These are phyloP conservation scores for Cabera pusaria DNA, from an alignment of 2,888 invertebrate genomes.

Conservation along the genomic window DNA sequence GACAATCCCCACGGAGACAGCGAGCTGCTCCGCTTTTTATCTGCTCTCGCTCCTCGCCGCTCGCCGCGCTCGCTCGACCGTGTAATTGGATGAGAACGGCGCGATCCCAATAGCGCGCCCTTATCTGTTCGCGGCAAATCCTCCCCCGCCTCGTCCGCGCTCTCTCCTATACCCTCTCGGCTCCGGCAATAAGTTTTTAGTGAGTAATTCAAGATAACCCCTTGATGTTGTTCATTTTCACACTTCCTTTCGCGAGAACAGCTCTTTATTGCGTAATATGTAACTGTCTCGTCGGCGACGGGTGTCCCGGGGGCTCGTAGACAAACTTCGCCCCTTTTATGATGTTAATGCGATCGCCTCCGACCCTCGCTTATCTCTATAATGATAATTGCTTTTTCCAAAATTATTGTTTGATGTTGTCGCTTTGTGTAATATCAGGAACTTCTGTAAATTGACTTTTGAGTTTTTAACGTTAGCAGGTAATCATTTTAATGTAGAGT, in stretches of 20 bases:
- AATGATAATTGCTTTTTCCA: conserved; percentile 82
- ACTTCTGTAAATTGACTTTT: conserved; percentile 58
- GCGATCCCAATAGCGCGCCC: conserved; percentile 82
- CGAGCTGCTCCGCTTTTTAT: conserved; percentile 74
- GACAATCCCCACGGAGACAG: conserved; percentile 80
- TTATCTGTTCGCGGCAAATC: conserved; percentile 82
- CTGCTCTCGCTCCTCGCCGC: conserved; percentile 69
- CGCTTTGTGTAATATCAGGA: conserved; percentile 58
- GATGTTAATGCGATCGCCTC: conserved; percentile 80
- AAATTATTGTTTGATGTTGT: conserved; percentile 83
- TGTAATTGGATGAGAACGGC: conserved; percentile 83
- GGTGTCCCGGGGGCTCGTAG: conserved; percentile 72
- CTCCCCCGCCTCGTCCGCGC: conserved; percentile 51
- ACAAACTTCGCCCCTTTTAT: conserved; percentile 78
- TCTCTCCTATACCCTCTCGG: conserved; percentile 49
- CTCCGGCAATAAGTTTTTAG: conserved; percentile 80
- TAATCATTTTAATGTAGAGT: conserved; percentile 48
- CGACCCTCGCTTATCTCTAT: conserved; percentile 74
- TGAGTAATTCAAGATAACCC: conserved; percentile 84
- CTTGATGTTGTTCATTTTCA: conserved; percentile 84
- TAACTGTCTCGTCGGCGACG: conserved; percentile 79
- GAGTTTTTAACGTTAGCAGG: conserved; percentile 60
- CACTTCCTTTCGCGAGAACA: conserved; percentile 84
- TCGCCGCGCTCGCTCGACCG: conserved; percentile 79
- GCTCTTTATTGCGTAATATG: conserved; percentile 83